Evolutionary conservation across 1,140 invertebrate genomes (phyloP).

Genomic region (Myzus persicae): DNA sequence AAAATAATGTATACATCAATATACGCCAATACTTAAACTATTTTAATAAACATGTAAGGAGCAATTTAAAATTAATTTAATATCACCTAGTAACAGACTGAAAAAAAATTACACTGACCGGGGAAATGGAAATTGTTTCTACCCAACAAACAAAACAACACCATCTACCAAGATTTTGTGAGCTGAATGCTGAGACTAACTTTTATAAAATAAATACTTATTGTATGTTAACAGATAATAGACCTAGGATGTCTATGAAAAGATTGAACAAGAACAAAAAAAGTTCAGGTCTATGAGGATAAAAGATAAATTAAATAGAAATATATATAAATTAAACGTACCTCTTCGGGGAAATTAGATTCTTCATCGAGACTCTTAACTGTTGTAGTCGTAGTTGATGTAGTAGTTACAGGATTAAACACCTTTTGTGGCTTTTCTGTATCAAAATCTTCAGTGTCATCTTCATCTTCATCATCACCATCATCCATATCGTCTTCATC

Average conservation of each 20-base stretch:
- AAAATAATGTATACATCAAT: background rate
- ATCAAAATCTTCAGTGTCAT: constrained; percentile 44
- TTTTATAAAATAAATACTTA: background rate
- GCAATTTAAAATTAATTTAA: background rate
- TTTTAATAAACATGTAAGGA: background rate
- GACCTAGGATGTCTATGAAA: too few species aligned
- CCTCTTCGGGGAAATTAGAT: constrained; percentile 19
- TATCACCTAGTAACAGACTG: background rate
- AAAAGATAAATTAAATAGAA: background rate
- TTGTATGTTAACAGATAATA: background rate
- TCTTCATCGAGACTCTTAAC: constrained; percentile 31
- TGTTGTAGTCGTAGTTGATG: constrained; percentile 35
- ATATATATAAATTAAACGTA: background rate
- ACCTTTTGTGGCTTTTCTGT: background rate
- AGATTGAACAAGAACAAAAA: background rate
- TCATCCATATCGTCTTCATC: constrained; percentile 40
- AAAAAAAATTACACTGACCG: background rate
- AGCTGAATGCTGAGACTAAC: background rate
- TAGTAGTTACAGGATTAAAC: constrained; percentile 1
- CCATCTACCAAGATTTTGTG: background rate
- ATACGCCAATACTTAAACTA: background rate
- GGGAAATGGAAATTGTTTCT: background rate
- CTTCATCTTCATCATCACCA: constrained; percentile 32
- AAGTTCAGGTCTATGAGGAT: background rate
- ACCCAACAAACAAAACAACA: background rate